Percentiles rank a stretch among this genome's conserved stretches.
Evolutionary conservation across 2,797 vertebrate species (phyloP).

Genomic region (Parotocinclus haroldoi): DNA sequence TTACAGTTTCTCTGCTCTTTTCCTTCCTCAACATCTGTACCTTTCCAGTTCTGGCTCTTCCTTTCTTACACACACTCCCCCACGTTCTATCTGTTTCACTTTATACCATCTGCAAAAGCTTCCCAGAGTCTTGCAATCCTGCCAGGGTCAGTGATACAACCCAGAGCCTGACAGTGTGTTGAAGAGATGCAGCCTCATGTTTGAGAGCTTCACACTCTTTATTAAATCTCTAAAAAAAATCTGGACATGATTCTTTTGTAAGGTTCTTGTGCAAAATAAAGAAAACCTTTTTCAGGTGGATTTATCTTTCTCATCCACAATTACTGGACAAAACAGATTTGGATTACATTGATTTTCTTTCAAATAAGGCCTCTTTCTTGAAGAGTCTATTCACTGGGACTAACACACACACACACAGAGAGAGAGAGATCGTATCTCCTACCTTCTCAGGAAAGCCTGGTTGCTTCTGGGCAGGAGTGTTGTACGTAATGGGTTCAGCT

Average conservation of each 20-base stretch:
- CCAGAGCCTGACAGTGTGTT: constrained; percentile 35
- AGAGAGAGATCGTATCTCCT: constrained; percentile 10
- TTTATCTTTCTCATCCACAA: background rate
- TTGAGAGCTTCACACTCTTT: constrained; percentile 11
- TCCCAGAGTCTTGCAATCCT: constrained; percentile 27
- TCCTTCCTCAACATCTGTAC: constrained; percentile 16
- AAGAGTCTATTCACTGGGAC: constrained; percentile 5
- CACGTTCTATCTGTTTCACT: constrained; percentile 15
- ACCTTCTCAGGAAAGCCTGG: constrained; percentile 26
- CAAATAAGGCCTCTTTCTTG: background rate
- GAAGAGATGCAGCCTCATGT: constrained; percentile 26
- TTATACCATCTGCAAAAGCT: constrained; percentile 13
- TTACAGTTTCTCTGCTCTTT: constrained; percentile 22
- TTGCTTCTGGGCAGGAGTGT: constrained; percentile 30
- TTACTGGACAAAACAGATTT: no score
- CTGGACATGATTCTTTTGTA: background rate
- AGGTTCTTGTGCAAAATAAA: no score
- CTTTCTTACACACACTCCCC: background rate
- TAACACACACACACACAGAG: constrained; percentile 5
- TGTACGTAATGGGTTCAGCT: constrained; percentile 43
- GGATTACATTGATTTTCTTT: no score
- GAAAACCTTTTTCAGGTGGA: background rate
- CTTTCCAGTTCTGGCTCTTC: constrained; percentile 9
- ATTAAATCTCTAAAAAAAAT: constrained; percentile 28
- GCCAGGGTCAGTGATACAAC: constrained; percentile 44